Conservation (phyloP, 2,888 invertebrate species). For the Epistrophe eligans region DNA sequence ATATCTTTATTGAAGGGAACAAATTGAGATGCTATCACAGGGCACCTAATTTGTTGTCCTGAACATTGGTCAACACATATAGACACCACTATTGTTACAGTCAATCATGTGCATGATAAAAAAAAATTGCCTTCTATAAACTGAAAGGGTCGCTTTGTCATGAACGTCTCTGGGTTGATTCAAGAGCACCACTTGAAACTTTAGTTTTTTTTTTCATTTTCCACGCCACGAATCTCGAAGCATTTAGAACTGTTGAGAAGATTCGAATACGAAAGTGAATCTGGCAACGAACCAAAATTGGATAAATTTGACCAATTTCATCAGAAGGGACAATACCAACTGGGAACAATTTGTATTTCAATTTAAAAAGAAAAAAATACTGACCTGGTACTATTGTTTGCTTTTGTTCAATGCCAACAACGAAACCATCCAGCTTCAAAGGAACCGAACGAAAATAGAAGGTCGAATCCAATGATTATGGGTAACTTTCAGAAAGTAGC, state of each 20-base stretch:
- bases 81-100: slow-evolving; percentile 17
- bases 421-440: slow-evolving; percentile 7
- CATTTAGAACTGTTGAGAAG: slow-evolving; percentile 11
- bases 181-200: slow-evolving; percentile 60
- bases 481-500: neutral
- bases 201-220: slow-evolving; percentile 22
- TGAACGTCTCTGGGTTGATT: slow-evolving; percentile 34
- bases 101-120: slow-evolving; percentile 45
- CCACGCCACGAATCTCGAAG: neutral
- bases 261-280: slow-evolving; percentile 6
- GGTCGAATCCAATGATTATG: slow-evolving; percentile 23
- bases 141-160: slow-evolving; percentile 45
- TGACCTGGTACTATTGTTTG: slow-evolving; percentile 33
- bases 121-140: slow-evolving; percentile 24
- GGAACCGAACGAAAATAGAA: slow-evolving; percentile 4
- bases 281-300: slow-evolving; percentile 19
- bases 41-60: slow-evolving; percentile 67
- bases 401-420: slow-evolving; percentile 30
- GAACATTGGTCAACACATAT: slow-evolving; percentile 10
- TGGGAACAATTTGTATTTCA: slow-evolving; percentile 47
- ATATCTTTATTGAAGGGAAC: slow-evolving; percentile 48
- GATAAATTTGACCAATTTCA: slow-evolving; percentile 65
- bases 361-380: slow-evolving; percentile 11
- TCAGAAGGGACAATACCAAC: slow-evolving; percentile 31
- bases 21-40: slow-evolving; percentile 68